Base-by-base conservation (phyloP, 2,113 vertebrate species). In the Corythornis vintsioides region DNA sequence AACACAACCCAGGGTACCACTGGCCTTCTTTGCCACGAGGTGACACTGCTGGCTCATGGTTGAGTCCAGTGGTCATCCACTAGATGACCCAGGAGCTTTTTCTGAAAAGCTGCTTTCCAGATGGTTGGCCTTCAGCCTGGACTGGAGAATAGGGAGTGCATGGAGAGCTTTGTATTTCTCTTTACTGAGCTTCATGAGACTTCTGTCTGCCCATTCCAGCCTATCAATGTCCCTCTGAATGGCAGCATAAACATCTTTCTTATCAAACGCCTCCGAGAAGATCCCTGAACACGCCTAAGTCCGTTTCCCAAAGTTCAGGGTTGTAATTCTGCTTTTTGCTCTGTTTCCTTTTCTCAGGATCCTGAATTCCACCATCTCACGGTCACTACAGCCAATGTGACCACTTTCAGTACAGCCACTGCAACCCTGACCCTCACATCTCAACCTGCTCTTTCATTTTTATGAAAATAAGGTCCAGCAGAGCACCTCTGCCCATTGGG, bases 1-100 rank as follows among this genome's bases (percentile, higher is more conserved):
- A 48, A 74, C 0, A 0, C 20, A 88, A 42, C n/a, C 45, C 57
- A 79, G 42, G 18, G 33, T 21, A 77, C 13, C 1, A 3, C 1
- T 40, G 8, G 10, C 45, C 13, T 9, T 7, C 53, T 87, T 40
- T 59, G 35, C 42, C 66, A 35, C 26, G 13, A 59, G 20, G 29
- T 9, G 88, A 26, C 15, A 33, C 3, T 56, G 26, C 55, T 64
- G 48, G 16, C 59, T 65, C 20, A 71, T 2, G 2, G 21, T 31
- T 45, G 91, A 5, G 33, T 16, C 47, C 21, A 48, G 47, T 24
- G 47, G 47, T 48, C 65, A 69, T 43, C 35, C 28, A 61, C 7
- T 18, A 64, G 13, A 31, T 38, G 26, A 63, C 11, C 11, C 45
- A 35, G 3, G 11, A 21, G 9, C 31, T 28, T 21, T 21, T 60